Conservation (phyloP, 2,797 vertebrate species). For the Epinephelus coioides region DNA sequence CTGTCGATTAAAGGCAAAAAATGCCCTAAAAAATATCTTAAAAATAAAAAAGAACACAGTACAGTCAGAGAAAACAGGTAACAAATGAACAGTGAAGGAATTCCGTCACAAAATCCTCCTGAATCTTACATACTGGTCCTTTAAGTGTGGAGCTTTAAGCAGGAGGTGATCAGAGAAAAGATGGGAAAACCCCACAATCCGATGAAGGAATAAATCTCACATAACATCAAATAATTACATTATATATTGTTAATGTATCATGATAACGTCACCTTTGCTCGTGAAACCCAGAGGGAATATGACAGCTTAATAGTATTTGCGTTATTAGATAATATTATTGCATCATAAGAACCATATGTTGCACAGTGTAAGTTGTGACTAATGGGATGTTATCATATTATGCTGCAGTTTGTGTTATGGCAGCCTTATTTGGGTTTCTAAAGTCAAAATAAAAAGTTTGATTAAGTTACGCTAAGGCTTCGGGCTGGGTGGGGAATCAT, state of each 20-base stretch:
- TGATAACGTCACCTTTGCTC: neutral
- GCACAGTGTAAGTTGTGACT: neutral
- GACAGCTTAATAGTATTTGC: conserved; percentile 7
- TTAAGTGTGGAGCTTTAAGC: too few relatives aligned
- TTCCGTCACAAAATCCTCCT: too few relatives aligned
- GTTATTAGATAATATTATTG: neutral
- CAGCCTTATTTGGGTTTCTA: neutral
- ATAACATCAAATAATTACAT: neutral
- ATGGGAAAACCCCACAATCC: too few relatives aligned
- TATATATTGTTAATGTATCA: neutral
- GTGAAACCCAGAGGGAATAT: neutral
- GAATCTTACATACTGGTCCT: too few relatives aligned
- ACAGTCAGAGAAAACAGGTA: too few relatives aligned
- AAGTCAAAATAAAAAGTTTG: neutral
- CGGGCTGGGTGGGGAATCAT: conserved; percentile 5
- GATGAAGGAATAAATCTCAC: too few relatives aligned
- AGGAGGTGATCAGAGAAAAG: too few relatives aligned
- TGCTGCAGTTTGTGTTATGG: neutral
- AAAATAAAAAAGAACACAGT: too few relatives aligned
- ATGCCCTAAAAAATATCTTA: too few relatives aligned
- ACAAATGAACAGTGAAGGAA: too few relatives aligned
- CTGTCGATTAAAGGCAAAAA: too few relatives aligned
- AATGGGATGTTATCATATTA: neutral
- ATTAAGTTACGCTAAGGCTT: neutral
- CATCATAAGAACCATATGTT: neutral